Base-by-base conservation (phyloP, 2,113 vertebrate genomes). In the Spheniscus mendiculus region DNA sequence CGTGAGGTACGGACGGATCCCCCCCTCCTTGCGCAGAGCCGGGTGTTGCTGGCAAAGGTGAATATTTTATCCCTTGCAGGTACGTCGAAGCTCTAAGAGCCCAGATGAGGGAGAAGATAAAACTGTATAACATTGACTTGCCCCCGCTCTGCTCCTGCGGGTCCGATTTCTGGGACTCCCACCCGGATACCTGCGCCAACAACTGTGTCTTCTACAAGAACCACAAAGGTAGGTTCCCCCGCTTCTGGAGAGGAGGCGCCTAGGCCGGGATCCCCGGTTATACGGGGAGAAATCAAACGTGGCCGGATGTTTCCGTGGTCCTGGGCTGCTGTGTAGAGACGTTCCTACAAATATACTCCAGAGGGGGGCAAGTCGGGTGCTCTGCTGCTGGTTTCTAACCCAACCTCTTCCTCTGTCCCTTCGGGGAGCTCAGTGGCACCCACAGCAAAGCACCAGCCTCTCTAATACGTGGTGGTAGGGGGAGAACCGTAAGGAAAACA, bases 151-250 rank as follows among this genome's bases (percentile, higher is more conserved):
- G 99, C 97, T 99, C 97, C 98, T 99, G 99, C 32, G 99, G 98
- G 1, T 96, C 98, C 2, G 97, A 98, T 53, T 99, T 99, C 97
- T 99, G 99, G 99, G 99, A 99, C 83, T 98, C 99, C 23, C 99
- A 99, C 89, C 99, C 99, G 0, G 98, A 99, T 59, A 99, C 99
- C 61, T 99, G 99, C 5, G 99, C 99, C 49, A 99, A 99, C 97
- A 99, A 99, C 97, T 99, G 99, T 5, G 22, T 99, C 81, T 99
- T 99, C 98, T 99, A 99, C 98, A 99, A 98, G 96, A 99, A 99
- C 81, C 99, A 98, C 65, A 98, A 97, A 99, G 99, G 99, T 99
- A 97, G 79, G 96, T 69, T 61, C 42, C 56, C 8, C 58, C 12
- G 23, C 65, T 80, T 82, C 15, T 19, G n/a, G 15, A 22, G 29